Evolutionary conservation across 1,140 invertebrate species (phyloP), one percentile per base, ranked within the genome.

Genomic region (Sycobia sp.): DNA sequence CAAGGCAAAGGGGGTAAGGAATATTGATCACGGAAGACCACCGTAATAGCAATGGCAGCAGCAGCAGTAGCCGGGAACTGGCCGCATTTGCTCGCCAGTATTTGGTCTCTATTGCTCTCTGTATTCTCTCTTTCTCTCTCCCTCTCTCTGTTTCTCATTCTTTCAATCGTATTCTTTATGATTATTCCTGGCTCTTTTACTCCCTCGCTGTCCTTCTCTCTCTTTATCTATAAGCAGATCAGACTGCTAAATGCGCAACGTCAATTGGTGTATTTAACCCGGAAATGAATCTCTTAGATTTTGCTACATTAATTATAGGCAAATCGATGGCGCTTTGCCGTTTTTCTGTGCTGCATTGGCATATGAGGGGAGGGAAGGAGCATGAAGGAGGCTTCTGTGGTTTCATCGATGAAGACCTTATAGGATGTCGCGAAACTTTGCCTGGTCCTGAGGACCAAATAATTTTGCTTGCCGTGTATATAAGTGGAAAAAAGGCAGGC

Each of bases 1-100:
- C 73, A 79, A 79, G 75, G 77, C 75, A 74, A 80, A 79, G 77
- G 79, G 80, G 78, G 74, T 80, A 82, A 82, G 79, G 79, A 81
- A 81, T 82, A 82, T 82, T 82, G 80, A 82, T 82, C 80, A 81
- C 75, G 55, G 27, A 53, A 62, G 74, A 77, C 74, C 74, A 74
- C 71, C 67, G 67, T 69, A 69, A 61, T 69, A 69, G 65, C 72
- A 67, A 71, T 69, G 71, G 71, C 56, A 23, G 56, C 34, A 36
- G n/a, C n/a, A 25, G 41, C 25, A 11, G 49, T 39, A 44, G 29
- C 25, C 25, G 36, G 18, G 66, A 67, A 75, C 74, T 78, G 71
- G 62, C 73, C 76, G 70, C 67, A 67, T n/a, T n/a, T n/a, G n/a
- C 29, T 11, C 29, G 29, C 11, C 11, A 7, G 29, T 11, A 32